Evolutionary conservation across 2,888 invertebrate species (phyloP).

Genomic region (Tipula vernalis): DNA sequence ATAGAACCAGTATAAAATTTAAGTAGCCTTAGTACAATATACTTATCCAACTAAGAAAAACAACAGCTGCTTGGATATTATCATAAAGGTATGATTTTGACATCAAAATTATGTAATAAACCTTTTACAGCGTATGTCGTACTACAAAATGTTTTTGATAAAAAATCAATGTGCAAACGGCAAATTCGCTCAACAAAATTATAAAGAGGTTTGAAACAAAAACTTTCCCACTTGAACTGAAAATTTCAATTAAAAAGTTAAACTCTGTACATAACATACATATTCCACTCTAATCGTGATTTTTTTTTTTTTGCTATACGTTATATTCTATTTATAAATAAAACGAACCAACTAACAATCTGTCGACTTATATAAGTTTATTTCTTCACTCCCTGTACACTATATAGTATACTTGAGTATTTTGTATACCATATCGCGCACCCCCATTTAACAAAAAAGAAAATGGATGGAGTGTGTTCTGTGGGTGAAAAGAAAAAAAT

Average conservation of each 20-base stretch:
- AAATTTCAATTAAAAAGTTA: slow-evolving; percentile 4
- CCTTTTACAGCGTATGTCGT: too few relatives aligned
- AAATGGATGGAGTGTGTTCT: background rate
- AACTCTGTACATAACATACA: background rate
- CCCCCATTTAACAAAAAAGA: background rate
- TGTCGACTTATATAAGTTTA: background rate
- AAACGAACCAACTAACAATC: background rate
- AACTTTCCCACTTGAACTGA: background rate
- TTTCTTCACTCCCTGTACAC: background rate
- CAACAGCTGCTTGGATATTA: too few relatives aligned
- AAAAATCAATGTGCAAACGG: background rate
- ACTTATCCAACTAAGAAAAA: too few relatives aligned
- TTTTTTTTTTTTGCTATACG: background rate
- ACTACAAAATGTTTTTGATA: background rate
- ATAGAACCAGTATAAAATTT: too few relatives aligned
- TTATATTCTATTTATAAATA: background rate
- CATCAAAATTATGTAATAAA: too few relatives aligned
- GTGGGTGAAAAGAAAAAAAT: background rate
- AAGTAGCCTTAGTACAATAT: too few relatives aligned
- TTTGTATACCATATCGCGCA: background rate
- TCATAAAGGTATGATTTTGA: too few relatives aligned
- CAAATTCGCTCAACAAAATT: background rate
- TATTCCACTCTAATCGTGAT: background rate
- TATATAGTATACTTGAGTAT: background rate
- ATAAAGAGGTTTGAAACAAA: background rate